phyloP scores from a whole-genome alignment of 2,888 invertebrate genomes.

The Drosophila aldrichi region DNA sequence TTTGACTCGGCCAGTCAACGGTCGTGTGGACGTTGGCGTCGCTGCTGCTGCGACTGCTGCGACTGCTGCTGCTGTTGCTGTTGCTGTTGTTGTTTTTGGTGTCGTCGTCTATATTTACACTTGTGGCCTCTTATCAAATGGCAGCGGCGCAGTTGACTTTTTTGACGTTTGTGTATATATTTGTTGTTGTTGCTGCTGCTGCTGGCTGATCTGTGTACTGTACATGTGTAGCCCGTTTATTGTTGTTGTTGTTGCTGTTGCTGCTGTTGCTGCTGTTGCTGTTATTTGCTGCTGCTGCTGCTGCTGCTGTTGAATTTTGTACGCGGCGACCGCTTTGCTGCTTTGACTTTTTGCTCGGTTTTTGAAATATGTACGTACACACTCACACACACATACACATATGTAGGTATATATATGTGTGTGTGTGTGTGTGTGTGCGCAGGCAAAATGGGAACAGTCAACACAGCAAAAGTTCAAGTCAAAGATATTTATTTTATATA shows the following conservation, averaged over 20 bases:
- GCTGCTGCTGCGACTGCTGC: slow-evolving; percentile 22
- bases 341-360: slow-evolving; percentile 79
- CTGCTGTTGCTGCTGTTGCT: slow-evolving; percentile 61
- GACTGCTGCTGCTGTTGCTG: slow-evolving; percentile 32
- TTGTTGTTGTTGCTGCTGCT: slow-evolving; percentile 51
- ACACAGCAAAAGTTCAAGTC: slow-evolving; percentile 72
- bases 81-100: slow-evolving; percentile 49
- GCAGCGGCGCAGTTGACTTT: slow-evolving; percentile 82
- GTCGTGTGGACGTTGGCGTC: slow-evolving; percentile 73
- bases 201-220: slow-evolving; percentile 76
- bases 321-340: slow-evolving; percentile 75
- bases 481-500: slow-evolving; percentile 69
- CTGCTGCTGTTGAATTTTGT: slow-evolving; percentile 76
- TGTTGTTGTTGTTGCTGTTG: slow-evolving; percentile 39
- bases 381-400: neutral
- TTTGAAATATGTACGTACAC: slow-evolving; percentile 58
- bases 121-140: slow-evolving; percentile 83
- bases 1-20: slow-evolving; percentile 55
- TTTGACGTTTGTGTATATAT: slow-evolving; percentile 75
- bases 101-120: slow-evolving; percentile 81
- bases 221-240: slow-evolving; percentile 57
- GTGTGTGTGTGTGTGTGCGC: slow-evolving; percentile 17
- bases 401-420: neutral
- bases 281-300: slow-evolving; percentile 30
- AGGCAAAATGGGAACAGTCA: slow-evolving; percentile 78